Percentiles rank a stretch among this genome's conserved stretches.
These are phyloP conservation scores for human DNA, from an alignment of 2,113 vertebrate genomes.

Conservation along the genomic window DNA sequence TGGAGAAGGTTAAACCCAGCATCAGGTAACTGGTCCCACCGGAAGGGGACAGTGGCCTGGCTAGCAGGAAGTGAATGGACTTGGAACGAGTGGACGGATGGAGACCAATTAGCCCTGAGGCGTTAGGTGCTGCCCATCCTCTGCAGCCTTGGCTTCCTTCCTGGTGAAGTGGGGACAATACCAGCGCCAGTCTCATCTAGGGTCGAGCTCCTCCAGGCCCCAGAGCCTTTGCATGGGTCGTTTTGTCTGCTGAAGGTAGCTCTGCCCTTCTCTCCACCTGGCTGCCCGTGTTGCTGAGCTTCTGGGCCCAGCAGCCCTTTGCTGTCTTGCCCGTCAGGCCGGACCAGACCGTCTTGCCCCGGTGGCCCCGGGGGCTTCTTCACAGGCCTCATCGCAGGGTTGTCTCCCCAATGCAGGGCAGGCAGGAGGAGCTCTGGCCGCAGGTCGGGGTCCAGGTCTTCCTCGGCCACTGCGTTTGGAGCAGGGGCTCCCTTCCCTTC, in stretches of 20 bases:
- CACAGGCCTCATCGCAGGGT: not conserved
- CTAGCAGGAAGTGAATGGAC: not conserved
- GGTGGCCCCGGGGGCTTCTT: not conserved
- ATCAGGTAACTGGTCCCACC: not conserved
- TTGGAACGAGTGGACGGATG: not conserved
- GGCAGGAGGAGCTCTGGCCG: not conserved
- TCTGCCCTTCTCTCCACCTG: not conserved
- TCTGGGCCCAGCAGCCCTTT: not conserved
- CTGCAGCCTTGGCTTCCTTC: not conserved
- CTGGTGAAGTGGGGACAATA: not conserved
- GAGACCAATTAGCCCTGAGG: not conserved
- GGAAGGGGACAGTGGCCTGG: not conserved
- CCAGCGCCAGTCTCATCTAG: not conserved
- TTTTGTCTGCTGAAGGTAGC: not conserved
- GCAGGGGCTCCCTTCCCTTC: not conserved
- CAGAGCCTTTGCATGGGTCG: not conserved
- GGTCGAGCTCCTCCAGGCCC: not conserved
- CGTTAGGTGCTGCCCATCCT: not conserved
- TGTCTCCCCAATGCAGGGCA: not conserved
- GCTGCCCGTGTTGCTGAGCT: not conserved
- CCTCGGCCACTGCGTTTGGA: not conserved
- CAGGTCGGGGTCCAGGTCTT: not conserved
- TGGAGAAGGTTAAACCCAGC: not conserved
- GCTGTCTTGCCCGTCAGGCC: not conserved
- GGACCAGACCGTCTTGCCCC: not conserved